Percentiles rank a stretch among this genome's conserved stretches.
These are phyloP conservation scores for Myrmophylax atrothorax DNA, from an alignment of 2,113 vertebrate species.

Conservation along the genomic window DNA sequence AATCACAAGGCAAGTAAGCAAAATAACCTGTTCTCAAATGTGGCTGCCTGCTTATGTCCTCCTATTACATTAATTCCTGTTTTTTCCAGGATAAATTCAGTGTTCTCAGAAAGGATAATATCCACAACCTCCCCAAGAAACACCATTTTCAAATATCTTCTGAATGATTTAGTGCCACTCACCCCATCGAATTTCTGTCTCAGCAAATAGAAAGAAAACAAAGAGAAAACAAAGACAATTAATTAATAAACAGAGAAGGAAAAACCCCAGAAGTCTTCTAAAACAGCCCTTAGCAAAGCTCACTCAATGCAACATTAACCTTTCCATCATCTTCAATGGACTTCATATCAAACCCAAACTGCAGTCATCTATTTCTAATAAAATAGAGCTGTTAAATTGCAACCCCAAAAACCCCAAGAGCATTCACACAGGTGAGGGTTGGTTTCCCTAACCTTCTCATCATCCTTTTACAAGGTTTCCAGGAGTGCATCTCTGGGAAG, in stretches of 20 bases:
- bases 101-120: background rate
- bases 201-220: constrained; percentile 12
- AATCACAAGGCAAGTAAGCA: constrained; percentile 28
- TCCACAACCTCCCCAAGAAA: background rate
- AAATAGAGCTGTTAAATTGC: background rate
- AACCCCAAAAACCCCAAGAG: background rate
- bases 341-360: background rate
- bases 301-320: background rate
- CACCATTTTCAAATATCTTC: background rate
- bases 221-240: background rate
- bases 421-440: background rate
- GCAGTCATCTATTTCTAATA: background rate
- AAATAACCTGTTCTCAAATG: constrained; percentile 39
- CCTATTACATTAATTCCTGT: background rate
- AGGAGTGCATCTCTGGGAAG: background rate
- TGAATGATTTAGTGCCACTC: constrained; percentile 23
- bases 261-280: background rate
- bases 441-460: background rate
- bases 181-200: background rate
- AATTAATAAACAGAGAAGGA: background rate
- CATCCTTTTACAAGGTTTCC: background rate
- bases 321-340: background rate
- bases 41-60: constrained; percentile 12
- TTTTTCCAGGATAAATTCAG: constrained; percentile 26
- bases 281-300: background rate